These are phyloP conservation scores for Phaetusa simplex DNA, from an alignment of 2,113 vertebrate species.

Conservation along the genomic window DNA sequence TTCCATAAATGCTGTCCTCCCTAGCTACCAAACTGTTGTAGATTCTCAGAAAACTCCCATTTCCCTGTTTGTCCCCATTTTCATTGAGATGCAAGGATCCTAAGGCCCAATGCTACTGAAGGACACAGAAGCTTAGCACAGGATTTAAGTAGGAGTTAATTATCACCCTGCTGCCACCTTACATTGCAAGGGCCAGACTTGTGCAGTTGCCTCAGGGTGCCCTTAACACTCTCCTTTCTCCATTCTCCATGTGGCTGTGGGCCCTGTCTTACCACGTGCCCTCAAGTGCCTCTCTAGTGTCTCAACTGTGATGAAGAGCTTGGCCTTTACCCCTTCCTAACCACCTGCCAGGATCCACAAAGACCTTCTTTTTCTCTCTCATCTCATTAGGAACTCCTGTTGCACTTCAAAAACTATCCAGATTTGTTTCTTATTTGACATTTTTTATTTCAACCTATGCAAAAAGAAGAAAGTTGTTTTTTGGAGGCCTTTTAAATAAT, in stretches of 20 bases:
- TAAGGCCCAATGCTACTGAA: neutral
- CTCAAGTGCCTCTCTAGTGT: neutral
- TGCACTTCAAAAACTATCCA: neutral
- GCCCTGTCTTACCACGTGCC: neutral
- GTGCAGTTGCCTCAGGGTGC: neutral
- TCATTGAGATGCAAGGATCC: neutral
- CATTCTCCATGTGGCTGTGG: neutral
- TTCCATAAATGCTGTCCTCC: neutral
- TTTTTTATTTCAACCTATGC: neutral
- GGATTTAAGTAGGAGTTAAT: neutral
- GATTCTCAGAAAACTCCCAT: neutral
- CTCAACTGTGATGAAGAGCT: neutral
- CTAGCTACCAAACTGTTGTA: neutral
- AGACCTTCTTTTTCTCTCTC: neutral
- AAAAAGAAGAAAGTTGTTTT: neutral
- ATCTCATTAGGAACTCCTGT: neutral
- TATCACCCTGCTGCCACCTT: neutral
- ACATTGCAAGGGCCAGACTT: neutral
- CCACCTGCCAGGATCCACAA: neutral
- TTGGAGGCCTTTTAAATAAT: neutral
- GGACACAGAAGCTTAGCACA: neutral
- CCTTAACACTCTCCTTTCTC: neutral
- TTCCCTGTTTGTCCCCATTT: neutral
- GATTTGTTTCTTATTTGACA: neutral
- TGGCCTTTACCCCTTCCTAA: neutral